Evolutionary conservation across 2,888 invertebrate species (phyloP), one percentile per base, ranked within the genome.

Genomic region (Panorpa germanica): DNA sequence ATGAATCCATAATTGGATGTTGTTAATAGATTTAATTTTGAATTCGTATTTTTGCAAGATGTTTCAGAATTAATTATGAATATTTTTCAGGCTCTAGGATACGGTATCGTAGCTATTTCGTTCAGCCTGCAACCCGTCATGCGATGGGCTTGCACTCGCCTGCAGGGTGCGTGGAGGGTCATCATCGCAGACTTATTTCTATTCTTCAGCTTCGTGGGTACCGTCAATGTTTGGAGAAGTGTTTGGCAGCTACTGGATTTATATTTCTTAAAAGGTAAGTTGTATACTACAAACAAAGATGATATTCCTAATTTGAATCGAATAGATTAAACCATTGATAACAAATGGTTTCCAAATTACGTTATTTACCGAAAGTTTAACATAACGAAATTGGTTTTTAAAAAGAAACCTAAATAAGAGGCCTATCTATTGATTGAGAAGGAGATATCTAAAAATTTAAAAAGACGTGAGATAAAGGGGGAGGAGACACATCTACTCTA

Each of bases 221-320:
- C 82, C 1, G 75, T 86, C 30, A 83, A 83, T 50, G 77, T 83
- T 8, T 86, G 86, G 86, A 63, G 86, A 25, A 85, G 83, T 9
- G 65, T 85, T 32, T 86, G 86, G 85, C 74, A 70, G 37, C 52
- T 78, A 33, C 59, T 83, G 14, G 81, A 86, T 50, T 55, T 75
- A 20, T 80, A 78, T 52, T 65, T 85, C 37, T 64, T 77, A 39
- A 75, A 81, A 52, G 72, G 77, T 77, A 46, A 49, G 28, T 29
- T n/a, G n/a, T 19, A 11, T 28, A 28, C 6, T 28, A 22, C 29
- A 21, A 8, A 23, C 25, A 19, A 8, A 13, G 16, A 20, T n/a
- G n/a, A 31, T 12, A 9, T 15, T 17, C 20, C 10, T 9, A 3
- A 9, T 13, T 3, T 20, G 29, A 20, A 16, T n/a, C 5, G 12